phyloP scores from a whole-genome alignment of 2,113 vertebrate genomes.

The Pristiophorus japonicus region DNA sequence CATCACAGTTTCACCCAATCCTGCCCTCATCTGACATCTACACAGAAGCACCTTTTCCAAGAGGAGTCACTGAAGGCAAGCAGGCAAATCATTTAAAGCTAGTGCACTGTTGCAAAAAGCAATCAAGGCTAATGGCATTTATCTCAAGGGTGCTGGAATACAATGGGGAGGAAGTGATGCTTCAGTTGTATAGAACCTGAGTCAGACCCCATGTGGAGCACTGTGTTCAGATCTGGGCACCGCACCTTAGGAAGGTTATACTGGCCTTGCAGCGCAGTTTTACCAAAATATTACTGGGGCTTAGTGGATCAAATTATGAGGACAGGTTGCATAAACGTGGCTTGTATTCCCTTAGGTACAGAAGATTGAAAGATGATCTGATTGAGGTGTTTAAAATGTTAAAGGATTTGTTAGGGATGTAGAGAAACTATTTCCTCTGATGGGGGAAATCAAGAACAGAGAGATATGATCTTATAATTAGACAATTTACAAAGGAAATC shows the following conservation, averaged over 20 bases:
- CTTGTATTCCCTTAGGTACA: too few species aligned
- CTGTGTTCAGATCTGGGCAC: neutral
- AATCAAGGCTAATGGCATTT: neutral
- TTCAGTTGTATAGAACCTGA: neutral
- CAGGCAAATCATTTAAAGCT: too few species aligned
- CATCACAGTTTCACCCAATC: neutral
- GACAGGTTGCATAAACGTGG: too few species aligned
- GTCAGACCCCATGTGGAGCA: neutral
- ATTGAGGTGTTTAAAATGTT: neutral
- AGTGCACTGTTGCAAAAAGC: neutral
- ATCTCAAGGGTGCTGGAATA: neutral
- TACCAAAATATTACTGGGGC: neutral
- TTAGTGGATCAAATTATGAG: neutral
- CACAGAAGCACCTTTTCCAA: neutral
- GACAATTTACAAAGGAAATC: too few species aligned
- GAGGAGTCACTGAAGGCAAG: neutral
- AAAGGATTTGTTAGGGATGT: too few species aligned
- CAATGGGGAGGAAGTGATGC: neutral
- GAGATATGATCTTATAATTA: too few species aligned
- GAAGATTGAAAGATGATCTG: neutral
- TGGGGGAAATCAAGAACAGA: neutral
- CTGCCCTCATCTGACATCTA: neutral
- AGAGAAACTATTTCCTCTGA: neutral
- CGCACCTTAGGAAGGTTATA: neutral
- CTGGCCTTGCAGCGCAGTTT: neutral